Conservation (phyloP, 2,113 vertebrate genomes). For the Sula dactylatra region DNA sequence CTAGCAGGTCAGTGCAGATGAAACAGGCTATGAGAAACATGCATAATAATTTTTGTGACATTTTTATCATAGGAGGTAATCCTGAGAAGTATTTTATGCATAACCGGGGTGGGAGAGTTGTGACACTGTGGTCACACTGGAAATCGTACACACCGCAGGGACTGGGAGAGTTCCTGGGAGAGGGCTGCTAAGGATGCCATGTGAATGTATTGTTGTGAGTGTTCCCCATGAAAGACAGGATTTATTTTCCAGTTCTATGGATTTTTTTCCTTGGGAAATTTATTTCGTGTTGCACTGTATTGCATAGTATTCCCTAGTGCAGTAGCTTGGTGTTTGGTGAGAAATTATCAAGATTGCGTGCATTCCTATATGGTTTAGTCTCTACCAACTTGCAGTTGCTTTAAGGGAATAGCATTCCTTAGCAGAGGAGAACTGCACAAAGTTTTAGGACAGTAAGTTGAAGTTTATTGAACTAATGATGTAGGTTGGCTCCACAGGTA, state of each 20-base stretch:
- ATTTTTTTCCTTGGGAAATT: neutral
- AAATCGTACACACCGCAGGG: too few relatives aligned
- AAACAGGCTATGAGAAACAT: neutral
- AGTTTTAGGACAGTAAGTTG: neutral
- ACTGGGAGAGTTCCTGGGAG: neutral
- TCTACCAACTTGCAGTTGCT: neutral
- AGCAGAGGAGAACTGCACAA: neutral
- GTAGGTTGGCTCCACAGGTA: neutral
- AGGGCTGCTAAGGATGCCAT: neutral
- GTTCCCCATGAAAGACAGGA: neutral
- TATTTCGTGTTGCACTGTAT: neutral
- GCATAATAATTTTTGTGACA: neutral
- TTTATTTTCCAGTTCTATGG: neutral
- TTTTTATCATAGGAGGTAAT: neutral
- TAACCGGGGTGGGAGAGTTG: neutral
- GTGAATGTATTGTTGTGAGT: neutral
- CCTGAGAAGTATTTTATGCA: neutral
- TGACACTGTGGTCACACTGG: fast-evolving
- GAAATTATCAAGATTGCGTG: neutral
- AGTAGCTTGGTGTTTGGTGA: neutral
- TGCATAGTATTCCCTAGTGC: neutral
- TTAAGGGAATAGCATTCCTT: neutral
- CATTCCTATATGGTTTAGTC: neutral
- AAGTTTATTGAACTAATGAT: neutral
- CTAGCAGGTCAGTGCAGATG: neutral